phyloP scores from a whole-genome alignment of 2,113 vertebrate genomes.

The Upupa epops region DNA sequence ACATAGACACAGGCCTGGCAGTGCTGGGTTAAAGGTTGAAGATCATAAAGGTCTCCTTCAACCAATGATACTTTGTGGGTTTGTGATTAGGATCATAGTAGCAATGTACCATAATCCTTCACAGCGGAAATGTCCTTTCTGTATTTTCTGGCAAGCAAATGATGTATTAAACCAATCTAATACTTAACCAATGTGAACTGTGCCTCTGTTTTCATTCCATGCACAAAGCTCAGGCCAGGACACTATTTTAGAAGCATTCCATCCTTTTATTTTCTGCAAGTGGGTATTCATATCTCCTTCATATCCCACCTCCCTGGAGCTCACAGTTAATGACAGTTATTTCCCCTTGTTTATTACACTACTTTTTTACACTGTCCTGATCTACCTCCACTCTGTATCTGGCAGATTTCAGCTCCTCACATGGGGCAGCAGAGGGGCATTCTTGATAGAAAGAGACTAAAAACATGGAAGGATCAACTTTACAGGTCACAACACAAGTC shows the following conservation, averaged over 20 bases:
- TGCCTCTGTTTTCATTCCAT: not conserved
- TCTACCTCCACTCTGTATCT: not conserved
- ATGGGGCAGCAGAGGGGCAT: not conserved
- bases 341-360: not conserved
- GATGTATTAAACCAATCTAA: conserved; percentile 27
- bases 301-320: not conserved
- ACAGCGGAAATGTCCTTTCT: not conserved
- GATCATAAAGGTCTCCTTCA: too few relatives aligned
- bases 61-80: too few relatives aligned
- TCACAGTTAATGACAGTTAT: not conserved
- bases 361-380: not conserved
- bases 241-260: not conserved
- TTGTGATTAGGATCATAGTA: not conserved
- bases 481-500: not conserved
- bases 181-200: conserved; percentile 36
- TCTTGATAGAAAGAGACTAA: not conserved
- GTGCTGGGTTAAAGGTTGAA: too few relatives aligned
- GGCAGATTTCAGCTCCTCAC: not conserved
- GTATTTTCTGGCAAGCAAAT: conserved; percentile 11
- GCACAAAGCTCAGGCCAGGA: not conserved
- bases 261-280: not conserved
- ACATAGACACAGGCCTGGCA: too few relatives aligned
- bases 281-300: not conserved
- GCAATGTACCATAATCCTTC: not conserved
- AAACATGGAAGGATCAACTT: not conserved